These are phyloP conservation scores for Amblyteles armatorius DNA, from an alignment of 2,888 invertebrate genomes.

Conservation along the genomic window DNA sequence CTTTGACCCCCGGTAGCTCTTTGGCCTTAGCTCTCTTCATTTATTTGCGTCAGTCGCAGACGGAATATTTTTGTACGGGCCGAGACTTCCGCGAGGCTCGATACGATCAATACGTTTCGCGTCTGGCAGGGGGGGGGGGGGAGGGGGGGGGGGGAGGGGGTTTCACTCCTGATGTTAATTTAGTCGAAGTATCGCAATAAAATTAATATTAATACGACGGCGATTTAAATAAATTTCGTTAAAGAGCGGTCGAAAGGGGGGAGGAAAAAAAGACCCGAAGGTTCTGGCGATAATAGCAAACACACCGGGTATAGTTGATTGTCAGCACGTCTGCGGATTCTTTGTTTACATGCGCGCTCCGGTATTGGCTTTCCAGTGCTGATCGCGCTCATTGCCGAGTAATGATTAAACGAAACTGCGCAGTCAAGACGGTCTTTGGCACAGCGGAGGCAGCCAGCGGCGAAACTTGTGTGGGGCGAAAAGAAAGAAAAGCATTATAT, in stretches of 20 bases:
- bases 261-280: neutral
- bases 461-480: neutral
- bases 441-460: neutral
- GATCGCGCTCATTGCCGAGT: conserved; percentile 49
- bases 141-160: too few relatives aligned
- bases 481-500: neutral
- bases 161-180: neutral
- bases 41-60: conserved; percentile 62
- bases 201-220: too few relatives aligned
- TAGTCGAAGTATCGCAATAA: too few relatives aligned
- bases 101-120: conserved; percentile 15
- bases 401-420: conserved; percentile 56
- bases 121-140: neutral
- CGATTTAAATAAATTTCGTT: neutral
- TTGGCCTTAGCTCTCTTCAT: conserved; percentile 54
- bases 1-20: conserved; percentile 44
- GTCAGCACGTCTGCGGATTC: conserved; percentile 21
- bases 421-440: conserved; percentile 26
- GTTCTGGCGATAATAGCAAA: neutral
- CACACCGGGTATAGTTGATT: conserved; percentile 4
- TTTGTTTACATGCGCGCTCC: conserved; percentile 17
- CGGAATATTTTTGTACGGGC: conserved; percentile 18
- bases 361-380: conserved; percentile 46
- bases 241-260: neutral
- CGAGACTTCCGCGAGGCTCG: neutral